Percentiles rank a stretch among this genome's conserved stretches.
These are phyloP conservation scores for Rhagologus leucostigma DNA, from an alignment of 2,113 vertebrate species.

Conservation along the genomic window DNA sequence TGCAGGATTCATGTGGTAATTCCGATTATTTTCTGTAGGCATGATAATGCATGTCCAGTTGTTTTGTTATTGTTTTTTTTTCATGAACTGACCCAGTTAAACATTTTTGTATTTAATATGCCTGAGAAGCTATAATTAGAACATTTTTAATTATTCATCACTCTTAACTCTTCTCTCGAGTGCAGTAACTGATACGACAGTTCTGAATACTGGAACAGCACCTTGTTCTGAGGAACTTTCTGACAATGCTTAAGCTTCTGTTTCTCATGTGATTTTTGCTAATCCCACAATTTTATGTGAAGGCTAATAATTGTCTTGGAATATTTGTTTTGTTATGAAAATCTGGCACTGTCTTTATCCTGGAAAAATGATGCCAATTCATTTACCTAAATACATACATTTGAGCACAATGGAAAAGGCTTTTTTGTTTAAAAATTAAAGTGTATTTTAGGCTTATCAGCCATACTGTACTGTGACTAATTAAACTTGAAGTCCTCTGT, in stretches of 20 bases:
- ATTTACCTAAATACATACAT: neutral
- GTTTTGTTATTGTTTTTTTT: neutral
- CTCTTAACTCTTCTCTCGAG: neutral
- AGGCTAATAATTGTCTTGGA: neutral
- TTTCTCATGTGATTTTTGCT: neutral
- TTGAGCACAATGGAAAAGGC: neutral
- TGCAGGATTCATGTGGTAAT: neutral
- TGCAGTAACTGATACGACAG: neutral
- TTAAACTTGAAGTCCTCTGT: neutral
- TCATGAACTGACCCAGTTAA: neutral
- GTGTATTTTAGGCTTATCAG: neutral
- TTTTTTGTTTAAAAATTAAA: neutral
- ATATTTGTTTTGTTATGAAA: neutral
- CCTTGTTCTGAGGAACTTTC: neutral
- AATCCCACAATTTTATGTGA: neutral
- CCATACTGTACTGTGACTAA: neutral
- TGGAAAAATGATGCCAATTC: neutral
- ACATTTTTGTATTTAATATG: neutral
- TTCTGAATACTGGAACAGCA: neutral
- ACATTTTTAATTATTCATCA: conserved; percentile 50
- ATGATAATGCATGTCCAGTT: neutral
- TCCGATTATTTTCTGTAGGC: neutral
- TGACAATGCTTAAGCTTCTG: neutral
- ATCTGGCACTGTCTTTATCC: neutral
- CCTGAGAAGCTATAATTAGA: conserved; percentile 9